A percentile compares a stretch with the other conserved stretches of the same genome.
Conservation (phyloP, 2,888 invertebrate genomes). For the Itoplectis maculator region DNA sequence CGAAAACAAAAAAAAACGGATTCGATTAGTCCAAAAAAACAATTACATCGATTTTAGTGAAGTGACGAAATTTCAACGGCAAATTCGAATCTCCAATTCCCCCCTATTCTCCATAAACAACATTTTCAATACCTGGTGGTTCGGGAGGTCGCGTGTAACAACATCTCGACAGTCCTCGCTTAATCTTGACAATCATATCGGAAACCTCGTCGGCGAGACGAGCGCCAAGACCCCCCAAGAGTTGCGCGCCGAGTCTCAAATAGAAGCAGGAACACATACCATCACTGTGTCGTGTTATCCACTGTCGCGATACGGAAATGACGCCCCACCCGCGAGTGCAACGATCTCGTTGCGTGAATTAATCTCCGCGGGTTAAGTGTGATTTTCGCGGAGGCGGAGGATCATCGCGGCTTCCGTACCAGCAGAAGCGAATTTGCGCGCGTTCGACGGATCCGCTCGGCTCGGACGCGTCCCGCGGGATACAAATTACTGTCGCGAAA, state of each 20-base stretch:
- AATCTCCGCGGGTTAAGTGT: neutral
- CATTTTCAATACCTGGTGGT: conserved; percentile 75
- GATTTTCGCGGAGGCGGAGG: conserved; percentile 46
- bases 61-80: too few species aligned
- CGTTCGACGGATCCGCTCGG: neutral
- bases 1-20: too few species aligned
- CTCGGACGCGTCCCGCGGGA: neutral
- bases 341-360: conserved; percentile 28
- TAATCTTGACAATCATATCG: conserved; percentile 81
- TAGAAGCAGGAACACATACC: conserved; percentile 82
- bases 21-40: too few species aligned
- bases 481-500: conserved; percentile 17
- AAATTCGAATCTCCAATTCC: too few species aligned
- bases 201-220: conserved; percentile 79
- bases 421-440: conserved; percentile 25
- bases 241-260: conserved; percentile 78
- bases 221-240: conserved; percentile 78
- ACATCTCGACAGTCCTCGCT: conserved; percentile 78
- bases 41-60: too few species aligned
- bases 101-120: neutral
- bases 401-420: conserved; percentile 6
- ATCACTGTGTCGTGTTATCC: conserved; percentile 69
- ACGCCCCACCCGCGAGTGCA: conserved; percentile 4
- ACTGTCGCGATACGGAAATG: conserved; percentile 33
- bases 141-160: conserved; percentile 76